Base-by-base conservation (phyloP, 1,140 invertebrate genomes). In the Acromyrmex heyeri region DNA sequence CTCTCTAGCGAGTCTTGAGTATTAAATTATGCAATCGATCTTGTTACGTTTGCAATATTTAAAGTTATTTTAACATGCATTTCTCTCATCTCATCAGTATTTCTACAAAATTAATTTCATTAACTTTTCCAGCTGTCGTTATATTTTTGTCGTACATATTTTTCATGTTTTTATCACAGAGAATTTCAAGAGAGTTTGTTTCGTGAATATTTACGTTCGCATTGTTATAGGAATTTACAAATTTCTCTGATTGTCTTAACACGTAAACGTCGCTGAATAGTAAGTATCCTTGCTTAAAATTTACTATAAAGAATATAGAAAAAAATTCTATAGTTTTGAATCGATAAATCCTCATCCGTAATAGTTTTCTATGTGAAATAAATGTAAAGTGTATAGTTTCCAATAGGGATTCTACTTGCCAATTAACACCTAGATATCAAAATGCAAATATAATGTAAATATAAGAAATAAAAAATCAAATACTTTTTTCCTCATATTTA, bases 1-100 rank as follows among this genome's bases (percentile, higher is more conserved):
- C 48, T 16, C 5, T 5, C 21, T 27, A 12, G 44, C 8, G 10
- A 57, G 18, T 7, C 30, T 1, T 21, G 24, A 14, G 48, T 21
- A 34, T 34, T 38, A 69, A 69, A 69, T 81, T 81, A 44, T 55
- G n/a, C 16, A 55, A 55, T 65, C 44, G 1, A 57, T 12, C 18
- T 70, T 14, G 78, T 48, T 77, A 77, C 18, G 5, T 24, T 27
- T 59, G 34, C 67, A 38, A 7, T 18, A 34, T 65, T 14, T 57
- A 24, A 30, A 70, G 4, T 44, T 81, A 70, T 81, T 81, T 79
- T 30, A 50, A 78, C 24, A 48, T 30, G 44, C 5, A 3, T 62
- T 48, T 64, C 14, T 38, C 18, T n/a, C 21, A 24, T 48, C 55
- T 48, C 38, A 70, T 55, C 2, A 5, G 16, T 69, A 24, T 50